Evolutionary conservation across 1,140 invertebrate species (phyloP), one percentile per base, ranked within the genome.

Genomic region (Heliconius hewitsoni): DNA sequence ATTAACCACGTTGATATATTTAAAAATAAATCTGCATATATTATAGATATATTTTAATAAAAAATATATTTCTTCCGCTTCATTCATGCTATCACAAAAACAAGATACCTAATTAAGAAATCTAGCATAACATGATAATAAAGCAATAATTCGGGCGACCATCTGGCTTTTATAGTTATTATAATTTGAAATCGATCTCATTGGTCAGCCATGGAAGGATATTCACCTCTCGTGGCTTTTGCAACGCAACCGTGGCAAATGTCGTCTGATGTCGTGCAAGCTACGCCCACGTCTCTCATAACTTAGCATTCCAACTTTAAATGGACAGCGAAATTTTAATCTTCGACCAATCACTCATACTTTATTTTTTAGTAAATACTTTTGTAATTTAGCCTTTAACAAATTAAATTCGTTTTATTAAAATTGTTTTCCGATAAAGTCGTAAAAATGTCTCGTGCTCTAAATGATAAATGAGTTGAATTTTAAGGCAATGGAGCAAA

Each of bases 211-310:
- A 74, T 57, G 83, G 83, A 85, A 91, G 90, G 89, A 91, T 92
- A 86, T 92, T 92, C 83, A 91, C 90, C 89, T 91, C 84, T 84
- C 13, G 66, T 82, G 75, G 76, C 57, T 79, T 37, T 82, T 42
- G 78, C 74, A 80, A 34, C 74, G 83, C 76, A 81, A 81, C 85
- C 86, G 84, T 85, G 83, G 78, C 85, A 78, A 89, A 86, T 80
- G 71, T n/a, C 23, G 73, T 86, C 90, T 92, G 90, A 93, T 91
- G 90, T 93, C 90, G 92, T 87, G 86, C 85, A 70, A 81, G 57
- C 81, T 73, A 84, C 88, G 81, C 85, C 87, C 82, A 87, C 83
- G 66, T 74, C 71, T 74, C 73, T 79, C 79, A 74, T 66, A 57
- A 75, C 50, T 80, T 60, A 50, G 34, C 57, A 50, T 77, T 42